Base-by-base conservation (phyloP, 1,140 invertebrate genomes). In the Macrobrachium rosenbergii region DNA sequence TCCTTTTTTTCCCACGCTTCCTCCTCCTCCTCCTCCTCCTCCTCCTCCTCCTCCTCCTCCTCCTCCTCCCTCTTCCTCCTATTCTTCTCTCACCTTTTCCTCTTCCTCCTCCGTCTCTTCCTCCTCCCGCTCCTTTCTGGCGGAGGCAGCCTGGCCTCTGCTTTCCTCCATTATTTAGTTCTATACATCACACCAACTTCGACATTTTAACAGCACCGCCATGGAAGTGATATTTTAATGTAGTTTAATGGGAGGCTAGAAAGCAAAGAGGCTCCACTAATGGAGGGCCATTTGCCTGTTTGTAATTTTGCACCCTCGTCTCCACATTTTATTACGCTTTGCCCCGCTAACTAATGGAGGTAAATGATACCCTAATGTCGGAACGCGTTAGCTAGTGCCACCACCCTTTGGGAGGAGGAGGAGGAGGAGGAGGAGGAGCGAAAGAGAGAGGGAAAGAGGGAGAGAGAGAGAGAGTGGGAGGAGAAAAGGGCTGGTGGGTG, bases 201-300 rank as follows among this genome's bases (percentile, higher is more conserved):
- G 82, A 84, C 82, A 84, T 84, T 84, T 84, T 84, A 84, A 84
- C 82, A 84, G 82, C 82, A 63, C 59, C 60, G 73, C 82, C 73
- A 84, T 76, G 82, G 82, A 84, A 84, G 82, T 84, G 82, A 84
- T 84, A 84, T 84, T 84, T 84, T 84, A 84, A 84, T 84, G 82
- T 84, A 84, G 82, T 84, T 84, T 84, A 84, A 84, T 84, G 82
- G 82, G 82, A 58, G 82, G 19, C 73, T 52, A 77, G 73, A 77
- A 84, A 84, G 82, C 82, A 84, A 84, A 84, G 82, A 84, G 72
- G 72, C 82, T 82, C 82, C 82, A 84, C 82, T 84, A 84, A 84
- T 84, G 82, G 82, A 84, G 82, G 77, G 82, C 83, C 83, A 85
- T 85, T 85, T 85, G 77, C 83, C 83, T 85, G 83, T 85, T 85